Conservation (phyloP, 2,113 vertebrate species). For the Gymnobelideus leadbeateri region DNA sequence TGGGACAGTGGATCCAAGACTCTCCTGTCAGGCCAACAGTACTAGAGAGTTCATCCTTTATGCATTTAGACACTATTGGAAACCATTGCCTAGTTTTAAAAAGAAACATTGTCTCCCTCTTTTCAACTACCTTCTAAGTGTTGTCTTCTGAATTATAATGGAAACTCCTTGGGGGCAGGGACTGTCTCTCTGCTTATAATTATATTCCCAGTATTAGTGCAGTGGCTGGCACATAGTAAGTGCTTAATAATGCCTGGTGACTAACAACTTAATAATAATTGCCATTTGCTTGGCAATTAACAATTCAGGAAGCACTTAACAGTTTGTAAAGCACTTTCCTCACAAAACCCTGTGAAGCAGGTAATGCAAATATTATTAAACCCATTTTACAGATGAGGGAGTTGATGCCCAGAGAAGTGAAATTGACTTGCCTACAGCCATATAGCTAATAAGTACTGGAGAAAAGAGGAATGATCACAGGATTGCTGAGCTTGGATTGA, state of each 20-base stretch:
- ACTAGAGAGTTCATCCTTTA: not conserved
- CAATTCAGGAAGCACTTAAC: not conserved
- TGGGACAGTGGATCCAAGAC: not conserved
- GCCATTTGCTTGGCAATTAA: not conserved
- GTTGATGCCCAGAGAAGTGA: not conserved
- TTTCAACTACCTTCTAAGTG: not conserved
- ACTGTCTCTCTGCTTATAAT: not conserved
- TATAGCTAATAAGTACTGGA: not conserved
- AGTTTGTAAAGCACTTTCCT: not conserved
- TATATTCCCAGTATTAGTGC: not conserved
- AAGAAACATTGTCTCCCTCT: not conserved
- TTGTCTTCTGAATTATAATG: not conserved
- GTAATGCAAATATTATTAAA: not conserved
- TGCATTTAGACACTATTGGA: not conserved
- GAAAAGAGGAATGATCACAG: not conserved
- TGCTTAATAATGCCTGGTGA: not conserved
- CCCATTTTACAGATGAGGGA: not conserved
- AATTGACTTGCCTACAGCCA: not conserved
- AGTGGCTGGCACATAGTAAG: not conserved
- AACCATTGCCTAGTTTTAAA: not conserved
- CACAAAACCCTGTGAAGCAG: not conserved
- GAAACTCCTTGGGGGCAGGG: not conserved
- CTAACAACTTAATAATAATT: not conserved
- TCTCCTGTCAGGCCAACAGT: no score
- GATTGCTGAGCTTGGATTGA: not conserved